phyloP scores from a whole-genome alignment of 2,888 invertebrate species.

The Drosophila vallismaia region DNA sequence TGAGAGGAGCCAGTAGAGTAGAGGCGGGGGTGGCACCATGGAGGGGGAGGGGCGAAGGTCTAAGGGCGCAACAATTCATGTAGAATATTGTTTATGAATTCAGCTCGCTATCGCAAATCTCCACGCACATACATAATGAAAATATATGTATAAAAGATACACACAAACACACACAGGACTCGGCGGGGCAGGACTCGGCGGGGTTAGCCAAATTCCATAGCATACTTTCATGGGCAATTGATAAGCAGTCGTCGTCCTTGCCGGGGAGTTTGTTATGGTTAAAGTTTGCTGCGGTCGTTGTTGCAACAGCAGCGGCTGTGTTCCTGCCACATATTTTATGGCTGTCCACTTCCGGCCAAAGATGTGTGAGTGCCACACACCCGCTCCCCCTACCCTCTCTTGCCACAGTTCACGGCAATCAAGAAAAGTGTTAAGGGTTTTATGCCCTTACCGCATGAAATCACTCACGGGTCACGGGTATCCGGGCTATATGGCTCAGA shows the following conservation, averaged over 20 bases:
- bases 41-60: not conserved
- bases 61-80: slow-evolving; percentile 58
- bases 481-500: not conserved
- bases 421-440: slow-evolving; percentile 62
- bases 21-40: not conserved
- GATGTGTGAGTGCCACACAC: not conserved
- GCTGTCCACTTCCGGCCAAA: slow-evolving; percentile 58
- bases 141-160: not conserved
- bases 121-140: slow-evolving; percentile 10
- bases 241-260: slow-evolving; percentile 53
- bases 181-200: not conserved
- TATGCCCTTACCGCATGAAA: slow-evolving; percentile 32
- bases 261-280: slow-evolving; percentile 59
- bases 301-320: slow-evolving; percentile 17
- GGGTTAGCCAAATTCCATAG: slow-evolving; percentile 24
- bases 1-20: not conserved
- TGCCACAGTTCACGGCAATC: slow-evolving; percentile 42
- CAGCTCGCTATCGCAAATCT: slow-evolving; percentile 55
- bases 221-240: slow-evolving; percentile 56
- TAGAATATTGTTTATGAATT: slow-evolving; percentile 67
- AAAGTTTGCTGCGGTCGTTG: slow-evolving; percentile 54
- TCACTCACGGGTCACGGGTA: slow-evolving; percentile 19
- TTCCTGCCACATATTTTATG: slow-evolving; percentile 58
- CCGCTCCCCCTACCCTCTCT: not conserved
- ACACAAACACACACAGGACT: slow-evolving; percentile 1